These are phyloP conservation scores for Ginglymostoma cirratum DNA, from an alignment of 2,113 vertebrate species.

Conservation along the genomic window DNA sequence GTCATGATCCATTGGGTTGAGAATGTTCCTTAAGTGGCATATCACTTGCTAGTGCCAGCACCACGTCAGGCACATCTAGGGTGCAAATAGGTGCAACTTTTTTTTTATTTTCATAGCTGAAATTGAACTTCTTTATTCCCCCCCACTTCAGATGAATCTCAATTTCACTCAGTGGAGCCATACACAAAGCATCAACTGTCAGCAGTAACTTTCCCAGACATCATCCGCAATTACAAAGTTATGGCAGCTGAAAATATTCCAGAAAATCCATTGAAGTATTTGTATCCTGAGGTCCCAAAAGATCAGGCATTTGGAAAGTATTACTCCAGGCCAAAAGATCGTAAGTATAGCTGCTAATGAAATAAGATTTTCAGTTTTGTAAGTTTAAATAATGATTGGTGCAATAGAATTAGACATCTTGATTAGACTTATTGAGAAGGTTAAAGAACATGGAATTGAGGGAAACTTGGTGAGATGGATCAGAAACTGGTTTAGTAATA, in stretches of 20 bases:
- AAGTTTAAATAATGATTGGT: neutral
- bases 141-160: conserved; percentile 55
- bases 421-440: too few species aligned
- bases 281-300: conserved; percentile 79
- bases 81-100: neutral
- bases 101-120: neutral
- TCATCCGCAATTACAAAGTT: conserved; percentile 92
- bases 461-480: too few species aligned
- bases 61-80: neutral
- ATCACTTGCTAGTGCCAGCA: neutral
- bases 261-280: conserved; percentile 82
- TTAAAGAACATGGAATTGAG: too few species aligned
- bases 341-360: conserved; percentile 53
- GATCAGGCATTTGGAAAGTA: conserved; percentile 94
- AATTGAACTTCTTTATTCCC: neutral
- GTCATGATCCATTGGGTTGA: neutral
- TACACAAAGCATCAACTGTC: conserved; percentile 89
- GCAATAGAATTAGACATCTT: neutral
- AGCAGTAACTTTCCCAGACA: conserved; percentile 86
- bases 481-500: too few species aligned
- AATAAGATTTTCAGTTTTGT: neutral
- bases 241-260: conserved; percentile 94
- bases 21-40: neutral
- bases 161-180: conserved; percentile 86
- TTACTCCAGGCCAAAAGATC: conserved; percentile 81